Evolutionary conservation across 2,797 vertebrate species (phyloP).

Genomic region (Diglossa cyanea): DNA sequence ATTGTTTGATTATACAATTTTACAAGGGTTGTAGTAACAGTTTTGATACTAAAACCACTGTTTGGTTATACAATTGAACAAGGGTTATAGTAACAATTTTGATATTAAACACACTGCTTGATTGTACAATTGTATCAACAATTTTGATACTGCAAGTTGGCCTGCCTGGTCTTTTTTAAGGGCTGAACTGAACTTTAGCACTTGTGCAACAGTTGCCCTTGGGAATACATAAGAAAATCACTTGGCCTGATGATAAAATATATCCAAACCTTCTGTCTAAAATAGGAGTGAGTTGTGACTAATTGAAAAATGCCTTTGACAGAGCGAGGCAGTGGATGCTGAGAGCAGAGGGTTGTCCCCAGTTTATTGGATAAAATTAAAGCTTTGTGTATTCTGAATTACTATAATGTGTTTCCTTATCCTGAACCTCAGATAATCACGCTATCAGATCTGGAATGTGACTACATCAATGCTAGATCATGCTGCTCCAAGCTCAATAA

Average conservation of each 20-base stretch:
- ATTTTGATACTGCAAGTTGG: background rate
- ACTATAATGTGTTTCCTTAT: constrained; percentile 74
- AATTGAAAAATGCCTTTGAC: background rate
- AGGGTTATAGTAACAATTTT: too few species aligned
- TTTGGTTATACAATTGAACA: too few species aligned
- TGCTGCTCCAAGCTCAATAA: constrained; percentile 99
- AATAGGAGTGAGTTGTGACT: background rate
- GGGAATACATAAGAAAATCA: background rate
- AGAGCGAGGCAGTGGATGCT: fast-evolving
- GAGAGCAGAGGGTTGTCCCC: background rate
- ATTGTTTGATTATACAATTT: too few species aligned
- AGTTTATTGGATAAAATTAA: background rate
- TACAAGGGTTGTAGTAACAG: background rate
- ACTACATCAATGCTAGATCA: constrained; percentile 95
- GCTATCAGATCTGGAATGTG: constrained; percentile 96
- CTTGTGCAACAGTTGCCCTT: background rate
- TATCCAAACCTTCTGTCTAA: background rate
- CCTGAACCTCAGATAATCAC: constrained; percentile 89
- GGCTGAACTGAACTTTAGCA: constrained; percentile 25
- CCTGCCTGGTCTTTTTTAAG: background rate
- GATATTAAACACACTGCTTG: background rate
- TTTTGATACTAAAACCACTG: background rate
- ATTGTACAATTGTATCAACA: background rate
- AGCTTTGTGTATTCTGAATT: background rate
- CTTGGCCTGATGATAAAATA: background rate